phyloP scores from a whole-genome alignment of 2,797 vertebrate genomes.

The Pipistrellus pygmaeus region DNA sequence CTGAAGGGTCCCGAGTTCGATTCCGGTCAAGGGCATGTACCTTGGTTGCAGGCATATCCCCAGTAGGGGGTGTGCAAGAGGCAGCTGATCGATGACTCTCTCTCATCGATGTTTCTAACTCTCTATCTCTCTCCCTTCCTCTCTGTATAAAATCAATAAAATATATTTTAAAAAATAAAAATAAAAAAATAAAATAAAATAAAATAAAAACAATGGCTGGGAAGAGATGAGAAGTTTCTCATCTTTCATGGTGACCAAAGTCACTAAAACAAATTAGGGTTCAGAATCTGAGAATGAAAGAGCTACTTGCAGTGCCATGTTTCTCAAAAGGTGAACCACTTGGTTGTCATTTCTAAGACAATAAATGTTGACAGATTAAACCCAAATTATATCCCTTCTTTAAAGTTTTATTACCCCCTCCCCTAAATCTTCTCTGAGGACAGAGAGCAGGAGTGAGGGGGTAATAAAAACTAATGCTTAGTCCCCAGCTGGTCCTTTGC shows the following conservation, averaged over 20 bases:
- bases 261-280: background rate
- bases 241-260: background rate
- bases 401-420: background rate
- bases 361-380: background rate
- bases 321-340: background rate
- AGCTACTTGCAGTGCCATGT: background rate
- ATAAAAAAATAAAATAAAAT: no score
- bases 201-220: background rate
- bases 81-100: no score
- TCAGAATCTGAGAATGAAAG: background rate
- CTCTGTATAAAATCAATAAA: no score
- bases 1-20: no score
- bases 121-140: no score
- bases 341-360: background rate
- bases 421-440: background rate
- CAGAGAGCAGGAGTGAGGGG: background rate
- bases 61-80: no score
- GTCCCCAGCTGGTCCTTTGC: background rate
- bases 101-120: no score
- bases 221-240: background rate
- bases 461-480: background rate
- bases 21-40: no score
- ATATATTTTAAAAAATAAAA: no score
- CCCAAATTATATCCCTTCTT: background rate
- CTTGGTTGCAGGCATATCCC: no score